Percentiles rank a stretch among this genome's conserved stretches.
Conservation (phyloP, 2,888 invertebrate species). For the Pocota personata region DNA sequence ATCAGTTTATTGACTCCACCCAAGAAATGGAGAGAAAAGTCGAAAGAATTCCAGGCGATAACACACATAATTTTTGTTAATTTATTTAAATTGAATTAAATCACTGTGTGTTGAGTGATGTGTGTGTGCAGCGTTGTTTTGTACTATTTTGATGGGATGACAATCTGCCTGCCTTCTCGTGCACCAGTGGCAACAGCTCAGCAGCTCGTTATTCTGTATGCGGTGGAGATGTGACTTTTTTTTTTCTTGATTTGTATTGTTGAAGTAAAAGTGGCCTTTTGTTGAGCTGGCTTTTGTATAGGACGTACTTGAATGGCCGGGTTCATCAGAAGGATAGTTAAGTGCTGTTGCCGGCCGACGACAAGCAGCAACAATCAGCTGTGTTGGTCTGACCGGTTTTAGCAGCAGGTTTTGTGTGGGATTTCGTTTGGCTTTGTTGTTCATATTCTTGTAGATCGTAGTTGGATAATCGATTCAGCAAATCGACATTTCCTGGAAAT, state of each 20-base stretch:
- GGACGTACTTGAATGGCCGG: neutral
- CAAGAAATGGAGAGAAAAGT: conserved; percentile 17
- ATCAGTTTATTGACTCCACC: conserved; percentile 65
- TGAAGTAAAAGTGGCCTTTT: conserved; percentile 26
- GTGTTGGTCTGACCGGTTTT: neutral
- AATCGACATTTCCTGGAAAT: neutral
- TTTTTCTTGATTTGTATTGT: conserved; percentile 2
- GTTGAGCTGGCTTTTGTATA: conserved; percentile 2
- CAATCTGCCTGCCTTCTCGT: conserved; percentile 3
- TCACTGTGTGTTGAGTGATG: conserved; percentile 58
- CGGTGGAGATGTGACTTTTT: neutral
- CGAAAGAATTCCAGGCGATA: conserved; percentile 22
- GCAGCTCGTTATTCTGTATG: neutral
- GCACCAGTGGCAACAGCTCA: neutral
- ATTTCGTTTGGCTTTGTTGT: neutral
- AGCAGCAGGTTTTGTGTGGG: neutral
- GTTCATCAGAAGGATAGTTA: neutral
- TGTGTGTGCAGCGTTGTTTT: conserved; percentile 13
- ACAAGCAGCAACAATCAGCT: neutral
- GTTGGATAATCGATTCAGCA: neutral
- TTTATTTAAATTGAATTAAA: conserved; percentile 72
- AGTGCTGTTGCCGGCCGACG: neutral
- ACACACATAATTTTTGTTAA: conserved; percentile 58
- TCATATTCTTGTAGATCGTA: neutral
- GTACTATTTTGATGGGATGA: conserved; percentile 37